These are phyloP conservation scores for Micromesistius poutassou DNA, from an alignment of 2,797 vertebrate species.

Conservation along the genomic window DNA sequence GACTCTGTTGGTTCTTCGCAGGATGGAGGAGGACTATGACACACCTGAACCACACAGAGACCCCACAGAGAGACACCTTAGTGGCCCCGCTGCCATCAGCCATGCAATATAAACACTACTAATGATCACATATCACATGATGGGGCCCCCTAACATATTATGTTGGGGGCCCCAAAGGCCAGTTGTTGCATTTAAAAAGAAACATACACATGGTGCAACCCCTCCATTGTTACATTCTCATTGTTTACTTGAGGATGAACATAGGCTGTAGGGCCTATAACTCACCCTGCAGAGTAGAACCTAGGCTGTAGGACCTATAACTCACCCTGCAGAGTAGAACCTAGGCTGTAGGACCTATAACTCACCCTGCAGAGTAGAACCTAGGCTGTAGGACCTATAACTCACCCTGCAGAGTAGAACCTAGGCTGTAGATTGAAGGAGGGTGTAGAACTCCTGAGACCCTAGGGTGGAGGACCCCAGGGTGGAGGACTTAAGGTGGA, in stretches of 20 bases:
- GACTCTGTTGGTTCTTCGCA: constrained; percentile 77
- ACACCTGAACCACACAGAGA: constrained; percentile 71
- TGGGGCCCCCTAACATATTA: no score
- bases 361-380: neutral
- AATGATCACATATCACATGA: no score
- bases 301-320: neutral
- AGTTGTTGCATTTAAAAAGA: no score
- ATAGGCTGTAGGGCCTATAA: neutral
- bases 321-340: neutral
- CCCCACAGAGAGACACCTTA: neutral
- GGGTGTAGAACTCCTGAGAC: no score
- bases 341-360: neutral
- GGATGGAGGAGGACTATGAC: constrained; percentile 83
- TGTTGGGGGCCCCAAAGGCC: no score
- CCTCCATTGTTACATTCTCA: no score
- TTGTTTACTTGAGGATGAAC: neutral
- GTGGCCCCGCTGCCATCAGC: neutral
- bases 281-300: constrained; percentile 83
- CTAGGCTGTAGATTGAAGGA: no score
- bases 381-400: neutral
- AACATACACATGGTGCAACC: no score
- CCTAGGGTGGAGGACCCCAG: neutral
- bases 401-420: neutral
- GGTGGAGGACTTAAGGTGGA: neutral
- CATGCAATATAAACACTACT: no score